Percentiles rank a stretch among this genome's conserved stretches.
phyloP scores from a whole-genome alignment of 2,113 vertebrate genomes.

The Pterocles gutturalis region DNA sequence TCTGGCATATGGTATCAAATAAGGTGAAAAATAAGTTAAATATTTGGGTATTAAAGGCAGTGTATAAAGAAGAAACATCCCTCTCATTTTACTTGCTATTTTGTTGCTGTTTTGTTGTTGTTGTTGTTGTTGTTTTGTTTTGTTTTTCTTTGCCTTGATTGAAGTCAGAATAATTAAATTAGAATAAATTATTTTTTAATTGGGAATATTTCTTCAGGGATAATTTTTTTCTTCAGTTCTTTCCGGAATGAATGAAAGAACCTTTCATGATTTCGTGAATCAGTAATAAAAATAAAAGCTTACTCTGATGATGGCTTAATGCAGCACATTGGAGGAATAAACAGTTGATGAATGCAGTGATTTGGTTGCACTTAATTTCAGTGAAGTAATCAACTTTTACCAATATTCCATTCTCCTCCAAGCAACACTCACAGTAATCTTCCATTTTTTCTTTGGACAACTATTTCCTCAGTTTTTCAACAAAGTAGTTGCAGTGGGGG shows the following conservation, averaged over 20 bases:
- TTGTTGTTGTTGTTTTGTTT: background rate
- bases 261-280: background rate
- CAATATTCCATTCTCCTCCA: background rate
- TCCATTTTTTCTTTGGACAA: background rate
- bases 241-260: background rate
- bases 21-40: background rate
- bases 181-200: background rate
- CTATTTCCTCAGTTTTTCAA: constrained; percentile 18
- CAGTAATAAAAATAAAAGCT: background rate
- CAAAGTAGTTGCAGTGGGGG: background rate
- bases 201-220: background rate
- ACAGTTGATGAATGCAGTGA: background rate
- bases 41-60: background rate
- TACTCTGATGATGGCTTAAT: background rate
- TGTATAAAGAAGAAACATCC: background rate
- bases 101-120: background rate
- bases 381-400: background rate
- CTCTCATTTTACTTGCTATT: background rate
- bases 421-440: background rate
- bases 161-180: background rate
- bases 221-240: background rate
- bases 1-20: background rate
- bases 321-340: background rate
- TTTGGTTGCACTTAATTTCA: background rate
- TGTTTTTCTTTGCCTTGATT: background rate